These are phyloP conservation scores for Craterocephalus amniculus DNA, from an alignment of 2,797 vertebrate species.

Conservation along the genomic window DNA sequence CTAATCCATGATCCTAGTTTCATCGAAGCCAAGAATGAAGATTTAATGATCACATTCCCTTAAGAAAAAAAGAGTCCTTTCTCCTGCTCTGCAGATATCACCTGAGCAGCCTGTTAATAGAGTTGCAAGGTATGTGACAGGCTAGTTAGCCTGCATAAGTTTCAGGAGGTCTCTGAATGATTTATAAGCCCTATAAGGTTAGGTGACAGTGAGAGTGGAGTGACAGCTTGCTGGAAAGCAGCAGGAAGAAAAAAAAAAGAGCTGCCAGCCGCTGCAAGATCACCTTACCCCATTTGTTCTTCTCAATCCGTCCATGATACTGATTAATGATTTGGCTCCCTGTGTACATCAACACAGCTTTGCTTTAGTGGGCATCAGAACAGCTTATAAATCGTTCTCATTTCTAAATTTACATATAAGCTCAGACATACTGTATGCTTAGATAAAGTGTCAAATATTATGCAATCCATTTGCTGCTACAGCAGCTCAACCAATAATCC, in stretches of 20 bases:
- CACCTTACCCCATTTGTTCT: conserved; percentile 73
- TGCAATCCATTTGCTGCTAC: background rate
- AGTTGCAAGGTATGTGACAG: conserved; percentile 27
- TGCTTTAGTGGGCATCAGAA: conserved; percentile 60
- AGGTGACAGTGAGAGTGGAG: conserved; percentile 70
- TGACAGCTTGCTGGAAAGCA: conserved; percentile 29
- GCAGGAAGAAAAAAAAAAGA: conserved; percentile 38
- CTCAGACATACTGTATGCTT: background rate
- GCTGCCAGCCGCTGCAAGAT: conserved; percentile 58
- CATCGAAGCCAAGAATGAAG: conserved; percentile 16
- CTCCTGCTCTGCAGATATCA: conserved; percentile 8
- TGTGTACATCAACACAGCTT: conserved; percentile 47
- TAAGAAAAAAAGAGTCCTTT: conserved; percentile 8
- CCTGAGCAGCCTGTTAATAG: conserved; percentile 15
- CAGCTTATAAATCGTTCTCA: conserved; percentile 3
- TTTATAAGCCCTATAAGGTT: conserved; percentile 76
- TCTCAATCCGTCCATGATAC: conserved; percentile 66
- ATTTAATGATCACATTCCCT: background rate
- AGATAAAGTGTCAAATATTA: background rate
- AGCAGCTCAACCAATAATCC: background rate
- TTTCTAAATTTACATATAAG: conserved; percentile 7
- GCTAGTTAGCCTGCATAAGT: conserved; percentile 56
- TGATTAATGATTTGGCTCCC: conserved; percentile 78
- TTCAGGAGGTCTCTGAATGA: conserved; percentile 77
- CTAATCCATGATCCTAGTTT: conserved; percentile 30